These are phyloP conservation scores for Macrosteles quadrilineatus DNA, from an alignment of 1,140 invertebrate genomes.

Conservation along the genomic window DNA sequence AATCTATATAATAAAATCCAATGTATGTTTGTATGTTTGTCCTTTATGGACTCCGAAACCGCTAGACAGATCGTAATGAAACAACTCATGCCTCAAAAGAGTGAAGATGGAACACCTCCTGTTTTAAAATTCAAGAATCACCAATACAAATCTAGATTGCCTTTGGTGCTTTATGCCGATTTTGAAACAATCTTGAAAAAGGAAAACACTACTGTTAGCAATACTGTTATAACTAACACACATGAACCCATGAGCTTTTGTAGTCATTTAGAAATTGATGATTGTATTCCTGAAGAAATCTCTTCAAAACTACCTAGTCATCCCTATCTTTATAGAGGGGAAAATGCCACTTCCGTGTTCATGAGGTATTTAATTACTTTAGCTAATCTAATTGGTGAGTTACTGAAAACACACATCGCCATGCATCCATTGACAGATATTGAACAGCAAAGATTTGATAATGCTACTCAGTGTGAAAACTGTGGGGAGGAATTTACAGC, in stretches of 20 bases:
- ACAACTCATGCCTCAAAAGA: constrained; percentile 4
- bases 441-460: neutral
- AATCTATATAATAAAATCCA: too few relatives aligned
- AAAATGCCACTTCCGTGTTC: neutral
- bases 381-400: constrained; percentile 5
- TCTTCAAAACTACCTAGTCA: constrained; percentile 4
- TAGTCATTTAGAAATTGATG: constrained; percentile 1
- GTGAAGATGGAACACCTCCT: neutral
- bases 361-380: neutral
- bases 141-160: constrained; percentile 1
- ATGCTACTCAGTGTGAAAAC: constrained; percentile 8
- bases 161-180: constrained; percentile 25
- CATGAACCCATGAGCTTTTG: constrained; percentile 29
- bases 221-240: constrained; percentile 5
- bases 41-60: too few relatives aligned
- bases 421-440: neutral
- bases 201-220: neutral
- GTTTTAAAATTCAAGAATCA: constrained; percentile 28
- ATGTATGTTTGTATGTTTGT: too few relatives aligned
- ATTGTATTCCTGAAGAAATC: constrained; percentile 10
- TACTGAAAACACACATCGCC: neutral
- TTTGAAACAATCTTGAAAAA: constrained; percentile 25
- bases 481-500: constrained; percentile 8
- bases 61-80: too few relatives aligned
- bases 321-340: constrained; percentile 26